Evolutionary conservation across 2,797 vertebrate genomes (phyloP), one percentile per base, ranked within the genome.

Genomic region (Gymnodraco acuticeps): DNA sequence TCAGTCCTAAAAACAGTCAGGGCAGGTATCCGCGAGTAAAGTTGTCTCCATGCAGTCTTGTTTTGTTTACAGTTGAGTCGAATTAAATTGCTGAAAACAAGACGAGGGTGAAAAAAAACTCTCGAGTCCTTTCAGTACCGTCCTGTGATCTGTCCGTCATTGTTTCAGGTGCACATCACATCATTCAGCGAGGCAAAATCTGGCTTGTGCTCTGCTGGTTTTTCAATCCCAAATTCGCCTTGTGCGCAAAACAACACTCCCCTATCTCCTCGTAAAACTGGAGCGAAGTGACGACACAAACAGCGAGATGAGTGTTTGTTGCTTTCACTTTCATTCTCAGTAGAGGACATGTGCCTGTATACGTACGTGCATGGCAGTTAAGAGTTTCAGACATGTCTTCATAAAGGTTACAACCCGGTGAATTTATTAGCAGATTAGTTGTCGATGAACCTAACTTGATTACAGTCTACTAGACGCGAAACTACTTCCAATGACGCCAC

Each of bases 261-360:
- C 70, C 73, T 31, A 16, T 52, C 75, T 82, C 78, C 78, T 69
- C 76, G 72, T 58, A 65, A 87, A 88, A 82, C 10, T 19, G 43
- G 31, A 69, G 61, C 58, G 46, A 70, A 66, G 78, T 83, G 86
- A 91, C 76, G 72, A 62, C 70, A 62, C 31, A 60, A 56, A 64
- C 70, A 71, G 62, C 38, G 41, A 58, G 53, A 73, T 70, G 82
- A 52, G 47, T 42, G 53, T 67, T 16, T 68, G 31, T 53, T 52
- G 13, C 51, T 52, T 45, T 67, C 42, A 50, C 41, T 41, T 48
- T 52, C 13, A 60, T 12, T 58, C 19, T 33, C 42, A 47, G 42
- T 19, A 10, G 23, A 19, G 13, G 5, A 42, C 41, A 53, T 53
- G 33, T 2, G 8, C 8, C 8, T 38, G 23, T 23, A 23, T 23